Evolutionary conservation across 2,113 vertebrate species (phyloP).

Genomic region (Calonectris borealis): DNA sequence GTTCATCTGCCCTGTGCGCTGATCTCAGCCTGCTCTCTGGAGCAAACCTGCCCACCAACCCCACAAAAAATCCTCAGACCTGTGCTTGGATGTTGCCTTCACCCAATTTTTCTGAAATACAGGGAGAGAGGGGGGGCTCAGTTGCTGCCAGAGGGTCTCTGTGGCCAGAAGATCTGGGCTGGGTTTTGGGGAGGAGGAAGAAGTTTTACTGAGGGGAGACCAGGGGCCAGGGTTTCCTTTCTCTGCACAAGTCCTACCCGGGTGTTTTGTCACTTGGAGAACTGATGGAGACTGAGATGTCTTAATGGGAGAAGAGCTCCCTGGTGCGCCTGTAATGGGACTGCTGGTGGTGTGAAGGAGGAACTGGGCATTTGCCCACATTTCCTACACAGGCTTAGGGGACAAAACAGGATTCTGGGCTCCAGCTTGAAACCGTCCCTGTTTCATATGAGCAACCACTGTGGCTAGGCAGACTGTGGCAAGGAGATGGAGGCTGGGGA

Average conservation of each 20-base stretch:
- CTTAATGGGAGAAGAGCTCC: not conserved
- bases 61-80: not conserved
- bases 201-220: not conserved
- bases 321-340: not conserved
- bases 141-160: not conserved
- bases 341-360: not conserved
- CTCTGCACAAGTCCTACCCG: not conserved
- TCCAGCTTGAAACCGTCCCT: not conserved
- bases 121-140: accelerated
- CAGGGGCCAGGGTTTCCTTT: not conserved
- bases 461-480: not conserved
- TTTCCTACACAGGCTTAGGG: not conserved
- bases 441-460: not conserved
- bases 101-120: not conserved
- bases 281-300: not conserved
- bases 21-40: not conserved
- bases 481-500: not conserved
- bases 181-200: not conserved
- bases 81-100: not conserved
- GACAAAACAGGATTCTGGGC: not conserved
- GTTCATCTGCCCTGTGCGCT: accelerated
- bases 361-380: not conserved
- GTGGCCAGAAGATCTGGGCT: not conserved
- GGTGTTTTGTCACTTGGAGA: not conserved
- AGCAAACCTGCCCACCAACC: not conserved